A percentile compares a stretch with the other conserved stretches of the same genome.
phyloP scores from a whole-genome alignment of 2,113 vertebrate genomes.

The Channa maculata region DNA sequence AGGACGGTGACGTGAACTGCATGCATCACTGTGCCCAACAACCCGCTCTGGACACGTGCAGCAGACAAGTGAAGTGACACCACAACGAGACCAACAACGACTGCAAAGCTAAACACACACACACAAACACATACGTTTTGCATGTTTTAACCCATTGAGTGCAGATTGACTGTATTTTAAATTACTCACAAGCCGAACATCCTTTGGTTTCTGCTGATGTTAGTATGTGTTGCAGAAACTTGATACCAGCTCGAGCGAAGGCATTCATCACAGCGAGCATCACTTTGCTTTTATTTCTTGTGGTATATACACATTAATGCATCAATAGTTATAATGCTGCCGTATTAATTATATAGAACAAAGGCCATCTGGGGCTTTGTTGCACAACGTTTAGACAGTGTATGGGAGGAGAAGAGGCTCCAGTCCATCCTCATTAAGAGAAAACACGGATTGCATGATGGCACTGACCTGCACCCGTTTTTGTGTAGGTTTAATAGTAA shows the following conservation, averaged over 20 bases:
- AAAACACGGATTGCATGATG: too few relatives aligned
- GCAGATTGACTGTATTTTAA: background rate
- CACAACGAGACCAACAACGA: background rate
- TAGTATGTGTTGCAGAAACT: background rate
- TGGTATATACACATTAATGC: too few relatives aligned
- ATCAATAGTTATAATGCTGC: too few relatives aligned
- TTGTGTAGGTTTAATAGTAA: too few relatives aligned
- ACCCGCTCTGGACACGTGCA: background rate
- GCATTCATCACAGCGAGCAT: background rate
- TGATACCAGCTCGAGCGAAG: background rate
- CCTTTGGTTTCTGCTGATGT: background rate
- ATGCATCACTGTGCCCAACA: background rate
- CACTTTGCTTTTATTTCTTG: background rate
- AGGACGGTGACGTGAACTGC: slow-evolving; percentile 6
- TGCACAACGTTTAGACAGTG: too few relatives aligned
- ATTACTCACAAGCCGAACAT: background rate
- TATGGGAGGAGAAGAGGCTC: too few relatives aligned
- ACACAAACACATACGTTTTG: background rate
- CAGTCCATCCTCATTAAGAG: too few relatives aligned
- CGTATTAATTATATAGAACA: too few relatives aligned
- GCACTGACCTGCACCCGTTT: too few relatives aligned
- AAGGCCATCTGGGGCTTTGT: too few relatives aligned
- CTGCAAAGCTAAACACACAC: background rate
- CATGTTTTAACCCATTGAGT: slow-evolving; percentile 20
- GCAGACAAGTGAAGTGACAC: background rate